Conservation (phyloP, 2,888 invertebrate genomes). For the Drosophila histrio region DNA sequence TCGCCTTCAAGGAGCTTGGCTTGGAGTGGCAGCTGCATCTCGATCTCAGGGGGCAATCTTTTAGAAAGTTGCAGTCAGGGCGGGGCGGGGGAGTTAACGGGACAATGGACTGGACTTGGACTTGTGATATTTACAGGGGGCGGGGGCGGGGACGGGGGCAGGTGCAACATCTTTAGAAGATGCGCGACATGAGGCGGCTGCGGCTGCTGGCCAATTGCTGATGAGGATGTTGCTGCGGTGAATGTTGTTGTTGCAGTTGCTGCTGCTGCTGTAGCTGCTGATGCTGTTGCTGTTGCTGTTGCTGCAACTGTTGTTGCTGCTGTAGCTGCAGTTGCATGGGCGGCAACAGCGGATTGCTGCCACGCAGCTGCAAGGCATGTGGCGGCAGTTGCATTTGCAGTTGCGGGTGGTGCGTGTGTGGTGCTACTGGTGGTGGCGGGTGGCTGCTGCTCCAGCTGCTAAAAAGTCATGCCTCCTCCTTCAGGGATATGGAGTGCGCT, state of each 20-base stretch:
- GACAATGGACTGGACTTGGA: constrained; percentile 8
- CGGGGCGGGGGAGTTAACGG: background rate
- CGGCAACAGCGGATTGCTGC: constrained; percentile 24
- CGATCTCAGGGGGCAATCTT: constrained; percentile 37
- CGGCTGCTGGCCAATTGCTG: constrained; percentile 76
- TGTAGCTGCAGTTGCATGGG: constrained; percentile 27
- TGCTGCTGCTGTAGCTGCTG: constrained; percentile 44
- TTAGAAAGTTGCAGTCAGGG: constrained; percentile 52
- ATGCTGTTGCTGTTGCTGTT: constrained; percentile 33
- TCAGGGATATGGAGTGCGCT: constrained; percentile 80
- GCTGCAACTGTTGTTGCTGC: constrained; percentile 39
- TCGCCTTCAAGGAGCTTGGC: constrained; percentile 57
- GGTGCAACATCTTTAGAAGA: constrained; percentile 80
- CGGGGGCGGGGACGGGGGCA: background rate
- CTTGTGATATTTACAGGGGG: constrained; percentile 38
- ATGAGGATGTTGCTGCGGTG: constrained; percentile 43
- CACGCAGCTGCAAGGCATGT: constrained; percentile 32
- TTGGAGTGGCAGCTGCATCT: constrained; percentile 1
- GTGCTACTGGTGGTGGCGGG: constrained; percentile 43
- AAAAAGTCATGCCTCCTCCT: constrained; percentile 94
- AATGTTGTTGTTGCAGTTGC: constrained; percentile 21
- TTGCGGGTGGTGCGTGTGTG: constrained; percentile 18
- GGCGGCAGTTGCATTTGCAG: constrained; percentile 27
- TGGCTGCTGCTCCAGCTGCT: constrained; percentile 91
- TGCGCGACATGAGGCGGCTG: constrained; percentile 84